These are phyloP conservation scores for Osmerus mordax DNA, from an alignment of 2,113 vertebrate species.

Conservation along the genomic window DNA sequence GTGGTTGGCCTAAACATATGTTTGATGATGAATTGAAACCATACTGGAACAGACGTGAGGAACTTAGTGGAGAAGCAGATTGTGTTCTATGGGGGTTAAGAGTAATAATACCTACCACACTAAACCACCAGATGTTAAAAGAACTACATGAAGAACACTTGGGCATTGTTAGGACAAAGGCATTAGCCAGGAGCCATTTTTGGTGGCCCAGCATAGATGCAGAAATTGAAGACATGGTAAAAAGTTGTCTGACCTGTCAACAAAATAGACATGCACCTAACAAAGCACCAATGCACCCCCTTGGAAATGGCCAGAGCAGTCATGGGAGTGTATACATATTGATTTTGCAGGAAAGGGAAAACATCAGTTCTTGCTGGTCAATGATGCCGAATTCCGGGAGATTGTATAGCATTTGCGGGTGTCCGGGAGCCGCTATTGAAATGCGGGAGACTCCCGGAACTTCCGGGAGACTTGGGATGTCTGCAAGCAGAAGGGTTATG, in stretches of 20 bases:
- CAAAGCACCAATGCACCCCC: not conserved
- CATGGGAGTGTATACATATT: constrained; percentile 11
- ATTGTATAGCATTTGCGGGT: no score
- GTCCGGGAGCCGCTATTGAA: no score
- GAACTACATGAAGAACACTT: constrained; percentile 11
- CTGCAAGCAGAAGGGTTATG: not conserved
- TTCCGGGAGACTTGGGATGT: no score
- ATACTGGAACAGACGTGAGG: not conserved
- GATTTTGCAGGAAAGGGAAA: constrained; percentile 12
- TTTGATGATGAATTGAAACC: not conserved
- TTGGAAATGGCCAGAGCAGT: not conserved
- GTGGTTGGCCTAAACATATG: not conserved
- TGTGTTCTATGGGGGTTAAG: constrained; percentile 5
- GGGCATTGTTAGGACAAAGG: constrained; percentile 8
- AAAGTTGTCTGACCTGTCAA: not conserved
- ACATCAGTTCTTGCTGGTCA: not conserved
- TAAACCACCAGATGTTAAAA: not conserved
- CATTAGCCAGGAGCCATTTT: constrained; percentile 10
- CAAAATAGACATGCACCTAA: not conserved
- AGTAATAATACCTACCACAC: constrained; percentile 2
- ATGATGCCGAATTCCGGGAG: not conserved
- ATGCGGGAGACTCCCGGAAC: no score
- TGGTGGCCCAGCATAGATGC: constrained; percentile 3
- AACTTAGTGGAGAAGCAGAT: not conserved
- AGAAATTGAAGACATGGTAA: not conserved